Percentiles rank a stretch among this genome's conserved stretches.
Evolutionary conservation across 2,888 invertebrate species (phyloP).

Genomic region (Elysia crispata): DNA sequence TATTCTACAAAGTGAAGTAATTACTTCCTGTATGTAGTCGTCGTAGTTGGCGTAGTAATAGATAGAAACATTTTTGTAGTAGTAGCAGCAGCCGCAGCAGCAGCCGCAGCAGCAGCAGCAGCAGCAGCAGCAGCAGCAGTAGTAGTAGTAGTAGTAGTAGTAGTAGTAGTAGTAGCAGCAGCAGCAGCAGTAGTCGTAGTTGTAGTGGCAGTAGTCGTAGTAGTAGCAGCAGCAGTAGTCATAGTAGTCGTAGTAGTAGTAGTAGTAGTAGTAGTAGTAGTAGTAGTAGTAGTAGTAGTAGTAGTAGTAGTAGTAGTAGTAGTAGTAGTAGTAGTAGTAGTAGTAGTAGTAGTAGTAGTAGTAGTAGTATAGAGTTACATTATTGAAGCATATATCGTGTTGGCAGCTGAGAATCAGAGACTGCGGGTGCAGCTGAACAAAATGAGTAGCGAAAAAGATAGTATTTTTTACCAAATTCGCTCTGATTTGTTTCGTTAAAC

Average conservation of each 20-base stretch:
- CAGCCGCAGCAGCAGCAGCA: neutral
- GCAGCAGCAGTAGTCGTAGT: no score
- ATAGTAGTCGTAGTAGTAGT: no score
- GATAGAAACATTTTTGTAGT: neutral
- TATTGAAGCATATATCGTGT: constrained; percentile 14
- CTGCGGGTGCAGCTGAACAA: neutral
- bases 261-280: constrained; percentile 33
- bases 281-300: constrained; percentile 29
- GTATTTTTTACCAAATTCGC: neutral
- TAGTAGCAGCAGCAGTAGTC: no score
- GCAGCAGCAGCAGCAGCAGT: neutral
- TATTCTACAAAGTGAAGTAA: no score
- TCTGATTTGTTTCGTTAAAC: no score
- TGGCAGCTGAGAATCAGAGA: neutral
- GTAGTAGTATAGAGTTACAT: no score
- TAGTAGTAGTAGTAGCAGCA: constrained; percentile 18
- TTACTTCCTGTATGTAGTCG: neutral
- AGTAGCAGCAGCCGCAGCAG: no score
- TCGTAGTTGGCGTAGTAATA: neutral
- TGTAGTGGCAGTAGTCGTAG: no score
- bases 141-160: constrained; percentile 7
- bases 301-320: constrained; percentile 30
- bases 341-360: constrained; percentile 23
- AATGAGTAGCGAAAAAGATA: neutral
- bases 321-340: constrained; percentile 27